Conservation (phyloP, 2,888 invertebrate genomes). For the Athetis lepigone region DNA sequence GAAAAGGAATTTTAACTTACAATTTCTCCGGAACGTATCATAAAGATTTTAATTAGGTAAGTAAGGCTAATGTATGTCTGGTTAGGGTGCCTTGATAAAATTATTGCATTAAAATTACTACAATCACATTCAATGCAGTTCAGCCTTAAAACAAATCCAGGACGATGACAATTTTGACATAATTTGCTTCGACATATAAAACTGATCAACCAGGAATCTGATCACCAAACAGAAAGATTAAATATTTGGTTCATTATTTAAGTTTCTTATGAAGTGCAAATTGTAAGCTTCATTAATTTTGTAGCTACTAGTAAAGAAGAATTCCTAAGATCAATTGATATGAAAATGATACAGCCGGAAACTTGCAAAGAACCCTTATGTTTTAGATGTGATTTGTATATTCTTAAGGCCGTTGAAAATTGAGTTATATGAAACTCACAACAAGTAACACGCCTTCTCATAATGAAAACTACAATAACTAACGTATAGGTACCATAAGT, state of each 20-base stretch:
- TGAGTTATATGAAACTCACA: neutral
- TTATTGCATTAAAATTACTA: no score
- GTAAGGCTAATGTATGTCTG: neutral
- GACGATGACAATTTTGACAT: neutral
- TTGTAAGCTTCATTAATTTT: no score
- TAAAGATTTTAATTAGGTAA: neutral
- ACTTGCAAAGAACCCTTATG: neutral
- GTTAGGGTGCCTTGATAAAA: neutral
- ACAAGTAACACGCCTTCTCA: neutral
- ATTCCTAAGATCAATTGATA: neutral
- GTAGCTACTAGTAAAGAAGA: neutral
- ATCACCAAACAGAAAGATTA: neutral
- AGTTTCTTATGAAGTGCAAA: neutral
- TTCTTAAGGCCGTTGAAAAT: neutral
- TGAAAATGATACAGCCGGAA: neutral
- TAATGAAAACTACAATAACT: neutral
- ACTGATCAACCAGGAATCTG: neutral
- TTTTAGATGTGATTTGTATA: neutral
- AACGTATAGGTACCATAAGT: constrained; percentile 9
- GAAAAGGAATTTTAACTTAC: constrained; percentile 1
- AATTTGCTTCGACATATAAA: no score
- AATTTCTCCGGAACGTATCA: neutral
- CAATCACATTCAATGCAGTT: neutral
- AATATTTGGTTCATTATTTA: neutral
- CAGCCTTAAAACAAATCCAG: neutral